phyloP scores from a whole-genome alignment of 1,140 invertebrate species.

The Leptoteleia sp. region DNA sequence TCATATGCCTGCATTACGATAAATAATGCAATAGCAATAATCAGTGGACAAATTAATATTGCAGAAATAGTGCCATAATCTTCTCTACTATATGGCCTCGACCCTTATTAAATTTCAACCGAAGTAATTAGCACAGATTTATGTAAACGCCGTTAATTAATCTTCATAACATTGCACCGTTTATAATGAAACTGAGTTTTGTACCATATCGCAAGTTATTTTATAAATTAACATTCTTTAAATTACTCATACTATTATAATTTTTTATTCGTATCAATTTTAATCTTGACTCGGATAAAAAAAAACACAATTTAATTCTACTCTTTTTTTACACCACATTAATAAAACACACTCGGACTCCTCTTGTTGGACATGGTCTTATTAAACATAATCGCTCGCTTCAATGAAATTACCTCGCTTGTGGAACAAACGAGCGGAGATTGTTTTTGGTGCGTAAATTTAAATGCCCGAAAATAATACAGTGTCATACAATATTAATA shows the following conservation, averaged over 20 bases:
- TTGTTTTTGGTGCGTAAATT: too few relatives aligned
- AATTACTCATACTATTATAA: background rate
- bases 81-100: constrained; percentile 5
- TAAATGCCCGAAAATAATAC: too few relatives aligned
- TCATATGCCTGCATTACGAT: constrained; percentile 18
- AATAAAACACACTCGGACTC: too few relatives aligned
- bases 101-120: constrained; percentile 36
- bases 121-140: constrained; percentile 49
- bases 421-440: too few relatives aligned
- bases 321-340: too few relatives aligned
- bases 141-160: constrained; percentile 54
- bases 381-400: too few relatives aligned
- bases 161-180: constrained; percentile 28
- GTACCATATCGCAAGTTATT: too few relatives aligned
- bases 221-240: background rate
- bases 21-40: constrained; percentile 31
- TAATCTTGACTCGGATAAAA: too few relatives aligned
- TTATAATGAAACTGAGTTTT: constrained; percentile 16
- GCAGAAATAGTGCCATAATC: constrained; percentile 32
- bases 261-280: background rate
- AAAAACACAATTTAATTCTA: too few relatives aligned
- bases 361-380: too few relatives aligned
- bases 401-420: too few relatives aligned
- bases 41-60: constrained; percentile 48
- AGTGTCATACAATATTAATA: too few relatives aligned